Percentiles rank a stretch among this genome's conserved stretches.
These are phyloP conservation scores for Amitus sp. DNA, from an alignment of 2,888 invertebrate species.

Conservation along the genomic window DNA sequence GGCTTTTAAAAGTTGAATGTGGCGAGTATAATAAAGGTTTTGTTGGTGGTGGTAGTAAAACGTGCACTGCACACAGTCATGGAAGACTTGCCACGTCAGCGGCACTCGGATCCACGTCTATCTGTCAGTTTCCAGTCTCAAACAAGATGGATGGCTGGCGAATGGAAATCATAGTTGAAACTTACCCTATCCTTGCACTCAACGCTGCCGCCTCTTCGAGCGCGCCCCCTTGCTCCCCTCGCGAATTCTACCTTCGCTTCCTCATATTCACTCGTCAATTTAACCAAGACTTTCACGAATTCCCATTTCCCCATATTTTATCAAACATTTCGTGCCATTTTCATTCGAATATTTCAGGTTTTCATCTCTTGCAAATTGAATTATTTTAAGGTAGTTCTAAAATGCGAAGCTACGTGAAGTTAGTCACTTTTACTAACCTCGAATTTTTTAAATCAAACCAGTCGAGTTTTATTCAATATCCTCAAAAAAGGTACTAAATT, in stretches of 20 bases:
- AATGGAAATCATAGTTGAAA: conserved; percentile 72
- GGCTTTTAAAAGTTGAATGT: no score
- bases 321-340: no score
- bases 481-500: no score
- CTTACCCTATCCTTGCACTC: conserved; percentile 49
- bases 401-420: no score
- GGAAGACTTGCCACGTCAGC: conserved; percentile 65
- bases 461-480: no score
- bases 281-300: conserved; percentile 30
- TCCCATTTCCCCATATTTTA: background rate
- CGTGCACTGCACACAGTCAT: conserved; percentile 48
- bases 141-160: conserved; percentile 74
- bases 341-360: no score
- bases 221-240: conserved; percentile 41
- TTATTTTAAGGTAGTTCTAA: no score
- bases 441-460: no score
- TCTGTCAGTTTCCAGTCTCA: conserved; percentile 68
- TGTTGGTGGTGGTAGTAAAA: no score
- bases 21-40: background rate
- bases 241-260: conserved; percentile 44
- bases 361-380: no score
- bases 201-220: conserved; percentile 35
- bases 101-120: conserved; percentile 65
- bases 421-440: no score
- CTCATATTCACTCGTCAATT: conserved; percentile 39